Evolutionary conservation across 1,140 invertebrate genomes (phyloP).

Genomic region (Nephila pilipes): DNA sequence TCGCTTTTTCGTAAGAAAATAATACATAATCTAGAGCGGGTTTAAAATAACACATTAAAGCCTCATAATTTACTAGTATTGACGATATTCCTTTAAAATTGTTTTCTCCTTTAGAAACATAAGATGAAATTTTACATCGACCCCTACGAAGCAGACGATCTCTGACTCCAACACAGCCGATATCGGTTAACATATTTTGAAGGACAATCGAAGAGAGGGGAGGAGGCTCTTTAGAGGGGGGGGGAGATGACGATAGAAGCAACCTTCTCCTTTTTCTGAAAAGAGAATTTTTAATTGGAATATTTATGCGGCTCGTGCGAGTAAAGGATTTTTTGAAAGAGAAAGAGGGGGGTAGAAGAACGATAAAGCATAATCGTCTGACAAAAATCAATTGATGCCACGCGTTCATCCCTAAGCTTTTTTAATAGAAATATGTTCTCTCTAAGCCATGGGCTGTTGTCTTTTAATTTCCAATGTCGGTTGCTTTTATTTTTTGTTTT

Average conservation of each 20-base stretch:
- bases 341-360: slow-evolving; percentile 33
- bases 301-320: slow-evolving; percentile 67
- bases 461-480: slow-evolving; percentile 74
- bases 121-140: slow-evolving; percentile 21
- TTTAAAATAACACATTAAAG: too few relatives aligned
- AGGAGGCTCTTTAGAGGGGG: not conserved
- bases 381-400: slow-evolving; percentile 73
- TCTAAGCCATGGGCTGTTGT: slow-evolving; percentile 58
- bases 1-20: too few relatives aligned
- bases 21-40: too few relatives aligned
- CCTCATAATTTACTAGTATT: too few relatives aligned
- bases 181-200: slow-evolving; percentile 74
- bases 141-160: slow-evolving; percentile 22
- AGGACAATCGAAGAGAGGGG: slow-evolving; percentile 18
- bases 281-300: slow-evolving; percentile 75
- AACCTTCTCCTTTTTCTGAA: slow-evolving; percentile 30
- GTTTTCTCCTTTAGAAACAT: not conserved
- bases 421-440: slow-evolving; percentile 74
- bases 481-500: slow-evolving; percentile 27
- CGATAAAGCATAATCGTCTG: slow-evolving; percentile 74
- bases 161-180: slow-evolving; percentile 57
- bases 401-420: slow-evolving; percentile 41
- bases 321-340: slow-evolving; percentile 72
- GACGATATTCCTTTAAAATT: too few relatives aligned
- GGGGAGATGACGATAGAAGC: not conserved